Base-by-base conservation (phyloP, 1,140 invertebrate genomes). In the Bilobella aurantiaca region DNA sequence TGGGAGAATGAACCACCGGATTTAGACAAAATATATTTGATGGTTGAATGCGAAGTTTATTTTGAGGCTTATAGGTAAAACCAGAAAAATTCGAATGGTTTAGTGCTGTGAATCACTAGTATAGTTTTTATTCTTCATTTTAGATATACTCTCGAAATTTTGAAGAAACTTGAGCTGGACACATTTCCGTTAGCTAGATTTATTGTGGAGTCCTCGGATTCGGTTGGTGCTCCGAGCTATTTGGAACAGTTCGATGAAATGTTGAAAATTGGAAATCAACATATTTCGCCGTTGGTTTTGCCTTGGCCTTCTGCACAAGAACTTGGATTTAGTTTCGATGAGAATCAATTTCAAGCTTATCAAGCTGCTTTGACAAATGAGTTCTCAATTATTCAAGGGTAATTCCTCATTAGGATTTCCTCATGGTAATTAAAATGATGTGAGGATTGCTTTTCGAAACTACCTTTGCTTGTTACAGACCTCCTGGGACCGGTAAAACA, bases 31-130 rank as follows among this genome's bases (percentile, higher is more conserved):
- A 64, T 1, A 12, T 82, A 82, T 67, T 74, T 81, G 1, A 84
- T 89, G 84, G 79, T 85, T 23, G 84, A 87, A 75, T 82, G 82
- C 34, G 82, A 82, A 65, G 81, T 85, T 3, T 87, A 86, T 71
- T 87, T 86, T 74, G 84, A 87, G 72, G 84, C 86, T 0, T 88
- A 88, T 72, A 62, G 70, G 61, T 71, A 62, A 32, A 49, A n/a
- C n/a, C 8, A 42, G 3, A 8, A 3, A 3, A 42, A 14, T 3
- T 42, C 30, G 3, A 21, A 62, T 18, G 28, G 8, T 25, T 56
- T 63, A 8, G n/a, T 3, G 8, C 27, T 57, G 49, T 56, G 5
- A 5, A n/a, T 25, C 16, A 53, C 3, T 31, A 49, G 27, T 63
- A 8, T 28, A 32, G 59, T 58, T 32, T 58, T 29, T 3, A 61